A percentile compares a stretch with the other conserved stretches of the same genome.
phyloP scores from a whole-genome alignment of 35 echinoderm and acorn worm genomes.

The Lytechinus pictus region DNA sequence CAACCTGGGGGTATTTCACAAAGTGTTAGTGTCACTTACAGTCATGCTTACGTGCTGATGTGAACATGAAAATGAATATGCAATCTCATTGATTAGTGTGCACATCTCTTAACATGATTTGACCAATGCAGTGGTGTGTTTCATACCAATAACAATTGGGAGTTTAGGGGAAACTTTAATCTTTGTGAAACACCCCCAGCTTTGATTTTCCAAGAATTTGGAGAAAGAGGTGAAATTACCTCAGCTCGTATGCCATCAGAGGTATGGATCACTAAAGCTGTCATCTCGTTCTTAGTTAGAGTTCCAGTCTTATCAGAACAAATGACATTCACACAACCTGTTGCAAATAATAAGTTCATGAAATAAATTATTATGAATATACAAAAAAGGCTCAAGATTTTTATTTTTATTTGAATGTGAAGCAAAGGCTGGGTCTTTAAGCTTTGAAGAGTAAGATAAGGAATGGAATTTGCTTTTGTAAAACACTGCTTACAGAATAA shows the following conservation, averaged over 20 bases:
- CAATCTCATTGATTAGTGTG: no score
- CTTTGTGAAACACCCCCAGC: not conserved
- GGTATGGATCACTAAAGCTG: conserved; percentile 83
- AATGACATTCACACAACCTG: conserved; percentile 97
- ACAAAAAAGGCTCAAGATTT: not conserved
- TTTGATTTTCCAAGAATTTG: not conserved
- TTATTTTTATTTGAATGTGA: not conserved
- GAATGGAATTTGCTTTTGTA: no score
- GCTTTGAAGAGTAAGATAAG: no score
- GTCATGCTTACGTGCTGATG: no score
- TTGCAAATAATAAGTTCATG: not conserved
- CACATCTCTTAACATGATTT: no score
- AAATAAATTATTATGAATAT: not conserved
- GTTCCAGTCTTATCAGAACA: conserved; percentile 99
- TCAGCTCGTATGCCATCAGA: conserved; percentile 87
- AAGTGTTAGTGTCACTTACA: no score
- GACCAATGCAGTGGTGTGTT: no score
- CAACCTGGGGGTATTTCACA: no score
- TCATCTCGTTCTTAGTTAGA: conserved; percentile 99
- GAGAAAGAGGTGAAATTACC: conserved; percentile 54
- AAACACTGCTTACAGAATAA: no score
- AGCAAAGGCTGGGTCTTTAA: not conserved
- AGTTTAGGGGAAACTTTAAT: not conserved
- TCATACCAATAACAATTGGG: no score
- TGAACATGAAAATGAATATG: no score